phyloP scores from a whole-genome alignment of 2,113 vertebrate genomes.

The Silurus meridionalis region DNA sequence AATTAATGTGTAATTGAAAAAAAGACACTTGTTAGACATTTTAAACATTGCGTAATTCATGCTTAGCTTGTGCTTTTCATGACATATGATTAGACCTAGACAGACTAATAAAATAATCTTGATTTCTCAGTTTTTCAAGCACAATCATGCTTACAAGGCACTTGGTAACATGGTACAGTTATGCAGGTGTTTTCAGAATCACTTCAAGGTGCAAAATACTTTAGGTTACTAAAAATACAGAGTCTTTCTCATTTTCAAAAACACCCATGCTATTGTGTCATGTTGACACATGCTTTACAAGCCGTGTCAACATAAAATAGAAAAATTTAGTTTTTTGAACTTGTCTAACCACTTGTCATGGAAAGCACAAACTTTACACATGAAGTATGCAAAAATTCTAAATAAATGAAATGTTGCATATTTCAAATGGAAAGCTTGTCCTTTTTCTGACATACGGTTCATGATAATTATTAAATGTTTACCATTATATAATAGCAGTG shows the following conservation, averaged over 20 bases:
- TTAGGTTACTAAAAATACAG: neutral
- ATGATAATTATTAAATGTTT: neutral
- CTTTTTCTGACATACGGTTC: too few relatives aligned
- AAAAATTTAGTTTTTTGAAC: neutral
- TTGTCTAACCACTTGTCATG: neutral
- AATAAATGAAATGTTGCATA: too few relatives aligned
- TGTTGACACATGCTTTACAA: neutral
- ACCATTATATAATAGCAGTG: neutral
- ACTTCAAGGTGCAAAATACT: neutral
- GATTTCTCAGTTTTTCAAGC: neutral
- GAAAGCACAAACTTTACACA: neutral
- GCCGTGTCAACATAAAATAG: too few relatives aligned
- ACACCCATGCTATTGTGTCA: neutral
- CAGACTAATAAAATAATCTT: neutral
- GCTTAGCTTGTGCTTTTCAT: neutral
- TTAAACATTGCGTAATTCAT: neutral
- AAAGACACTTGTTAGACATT: neutral
- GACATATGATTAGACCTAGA: neutral
- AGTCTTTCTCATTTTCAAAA: neutral
- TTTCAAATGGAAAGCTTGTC: too few relatives aligned
- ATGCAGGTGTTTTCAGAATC: neutral
- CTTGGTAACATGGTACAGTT: neutral
- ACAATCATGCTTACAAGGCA: neutral
- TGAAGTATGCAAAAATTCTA: neutral
- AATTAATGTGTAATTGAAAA: neutral